Conservation (phyloP, 2,888 invertebrate species). For the Cheilosia urbana region DNA sequence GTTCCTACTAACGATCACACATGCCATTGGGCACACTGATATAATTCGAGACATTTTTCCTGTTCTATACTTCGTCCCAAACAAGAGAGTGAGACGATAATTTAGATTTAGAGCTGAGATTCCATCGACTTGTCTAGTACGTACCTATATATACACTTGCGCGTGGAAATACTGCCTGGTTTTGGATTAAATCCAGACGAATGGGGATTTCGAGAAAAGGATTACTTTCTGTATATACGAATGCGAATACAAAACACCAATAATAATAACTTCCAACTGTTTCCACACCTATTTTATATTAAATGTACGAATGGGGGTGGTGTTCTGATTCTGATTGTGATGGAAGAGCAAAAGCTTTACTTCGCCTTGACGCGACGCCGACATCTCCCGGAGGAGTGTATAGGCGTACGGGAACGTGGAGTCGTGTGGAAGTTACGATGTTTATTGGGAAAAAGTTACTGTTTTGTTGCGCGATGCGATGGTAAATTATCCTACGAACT, state of each 20-base stretch:
- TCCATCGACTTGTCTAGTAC: constrained; percentile 13
- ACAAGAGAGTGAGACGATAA: constrained; percentile 8
- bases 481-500: constrained; percentile 73
- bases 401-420: too few relatives aligned
- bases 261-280: constrained; percentile 62
- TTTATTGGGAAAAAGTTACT: constrained; percentile 69
- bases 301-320: constrained; percentile 23
- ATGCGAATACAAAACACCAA: constrained; percentile 30
- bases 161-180: background rate
- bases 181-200: background rate
- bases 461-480: constrained; percentile 64
- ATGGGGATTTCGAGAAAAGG: constrained; percentile 38
- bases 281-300: constrained; percentile 55
- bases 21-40: constrained; percentile 30
- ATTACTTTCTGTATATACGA: constrained; percentile 26
- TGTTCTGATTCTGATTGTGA: background rate
- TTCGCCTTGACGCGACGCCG: background rate
- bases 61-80: constrained; percentile 5
- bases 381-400: background rate
- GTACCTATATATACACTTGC: background rate
- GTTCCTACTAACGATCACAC: constrained; percentile 42
- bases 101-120: constrained; percentile 38
- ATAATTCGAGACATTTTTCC: constrained; percentile 10
- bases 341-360: background rate
- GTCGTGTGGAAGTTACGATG: constrained; percentile 34